Evolutionary conservation across 1,140 invertebrate species (phyloP).

Genomic region (Pseudomyrmex concolor): DNA sequence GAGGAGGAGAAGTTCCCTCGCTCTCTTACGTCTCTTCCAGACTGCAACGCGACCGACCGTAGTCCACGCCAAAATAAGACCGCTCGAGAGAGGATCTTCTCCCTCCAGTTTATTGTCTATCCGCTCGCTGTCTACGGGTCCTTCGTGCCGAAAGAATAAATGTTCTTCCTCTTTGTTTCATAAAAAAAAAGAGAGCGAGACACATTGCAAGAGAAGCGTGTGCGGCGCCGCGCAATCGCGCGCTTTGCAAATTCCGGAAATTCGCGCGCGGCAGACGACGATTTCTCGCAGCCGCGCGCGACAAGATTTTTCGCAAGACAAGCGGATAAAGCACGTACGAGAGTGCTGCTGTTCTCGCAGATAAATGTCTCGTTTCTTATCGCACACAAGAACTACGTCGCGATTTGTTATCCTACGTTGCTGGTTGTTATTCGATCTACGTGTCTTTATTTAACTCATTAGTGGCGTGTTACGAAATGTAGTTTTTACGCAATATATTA

Average conservation of each 20-base stretch:
- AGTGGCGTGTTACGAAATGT: background rate
- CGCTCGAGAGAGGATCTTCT: slow-evolving; percentile 42
- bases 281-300: slow-evolving; percentile 29
- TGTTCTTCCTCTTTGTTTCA: slow-evolving; percentile 64
- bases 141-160: slow-evolving; percentile 70
- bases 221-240: slow-evolving; percentile 76
- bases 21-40: slow-evolving; percentile 22
- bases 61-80: slow-evolving; percentile 75
- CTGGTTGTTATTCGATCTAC: slow-evolving; percentile 9
- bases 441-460: slow-evolving; percentile 27
- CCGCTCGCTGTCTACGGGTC: slow-evolving; percentile 63
- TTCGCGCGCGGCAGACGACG: slow-evolving; percentile 28
- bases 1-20: slow-evolving; percentile 60
- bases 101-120: slow-evolving; percentile 72
- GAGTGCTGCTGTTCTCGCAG: slow-evolving; percentile 40
- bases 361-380: slow-evolving; percentile 38
- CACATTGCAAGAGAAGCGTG: slow-evolving; percentile 31
- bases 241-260: slow-evolving; percentile 2
- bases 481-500: background rate
- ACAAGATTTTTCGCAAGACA: slow-evolving; percentile 33
- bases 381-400: slow-evolving; percentile 22
- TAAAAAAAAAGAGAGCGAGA: background rate
- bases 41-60: slow-evolving; percentile 56
- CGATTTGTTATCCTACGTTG: slow-evolving; percentile 14
- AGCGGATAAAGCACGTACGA: slow-evolving; percentile 42